phyloP scores from a whole-genome alignment of 2,888 invertebrate genomes.

The Uloborus plumipes region DNA sequence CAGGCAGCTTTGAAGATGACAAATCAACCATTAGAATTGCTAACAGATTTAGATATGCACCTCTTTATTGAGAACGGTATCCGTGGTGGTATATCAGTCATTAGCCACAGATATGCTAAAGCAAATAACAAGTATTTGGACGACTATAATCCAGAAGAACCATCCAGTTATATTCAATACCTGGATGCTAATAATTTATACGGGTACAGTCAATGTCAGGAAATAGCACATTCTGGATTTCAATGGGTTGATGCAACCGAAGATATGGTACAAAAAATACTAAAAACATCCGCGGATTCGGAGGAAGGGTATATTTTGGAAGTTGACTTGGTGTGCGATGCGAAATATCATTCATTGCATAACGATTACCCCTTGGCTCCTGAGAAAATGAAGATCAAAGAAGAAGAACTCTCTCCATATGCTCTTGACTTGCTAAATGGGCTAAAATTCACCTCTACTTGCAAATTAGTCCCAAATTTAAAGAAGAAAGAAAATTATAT shows the following conservation, averaged over 20 bases:
- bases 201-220: constrained; percentile 19
- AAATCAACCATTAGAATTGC: constrained; percentile 62
- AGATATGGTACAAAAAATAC: background rate
- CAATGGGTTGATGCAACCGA: constrained; percentile 9
- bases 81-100: constrained; percentile 49
- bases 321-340: constrained; percentile 52
- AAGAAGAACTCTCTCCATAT: background rate
- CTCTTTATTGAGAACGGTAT: constrained; percentile 57
- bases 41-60: constrained; percentile 66
- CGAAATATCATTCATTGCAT: constrained; percentile 35
- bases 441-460: background rate
- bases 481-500: constrained; percentile 67
- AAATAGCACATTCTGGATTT: constrained; percentile 40
- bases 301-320: constrained; percentile 50
- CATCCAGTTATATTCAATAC: constrained; percentile 32
- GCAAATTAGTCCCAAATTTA: constrained; percentile 66
- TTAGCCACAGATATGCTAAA: constrained; percentile 61
- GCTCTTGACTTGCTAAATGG: background rate
- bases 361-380: constrained; percentile 49
- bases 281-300: background rate
- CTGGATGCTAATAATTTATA: constrained; percentile 41
- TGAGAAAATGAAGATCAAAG: constrained; percentile 8
- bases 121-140: constrained; percentile 63
- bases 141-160: background rate
- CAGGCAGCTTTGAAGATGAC: constrained; percentile 62